Conservation (phyloP, 1,140 invertebrate species). For the Adoxophyes honmai region DNA sequence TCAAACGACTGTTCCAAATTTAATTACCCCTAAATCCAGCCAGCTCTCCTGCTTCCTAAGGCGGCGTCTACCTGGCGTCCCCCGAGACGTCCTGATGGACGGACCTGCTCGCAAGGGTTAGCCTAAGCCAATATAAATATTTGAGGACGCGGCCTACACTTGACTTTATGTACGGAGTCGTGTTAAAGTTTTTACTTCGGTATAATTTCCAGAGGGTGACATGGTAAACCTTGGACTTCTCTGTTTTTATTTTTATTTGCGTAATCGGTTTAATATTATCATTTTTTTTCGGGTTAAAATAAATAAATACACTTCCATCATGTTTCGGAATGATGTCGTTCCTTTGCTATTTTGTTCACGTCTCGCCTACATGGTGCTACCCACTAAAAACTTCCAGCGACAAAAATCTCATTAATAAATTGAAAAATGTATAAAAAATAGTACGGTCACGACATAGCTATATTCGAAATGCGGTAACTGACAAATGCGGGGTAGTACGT, state of each 20-base stretch:
- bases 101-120: constrained; percentile 55
- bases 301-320: no score
- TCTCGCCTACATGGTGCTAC: no score
- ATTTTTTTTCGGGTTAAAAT: no score
- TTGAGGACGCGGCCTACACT: constrained; percentile 43
- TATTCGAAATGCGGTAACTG: constrained; percentile 24
- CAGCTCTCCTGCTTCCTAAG: constrained; percentile 20
- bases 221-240: neutral
- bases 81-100: constrained; percentile 62
- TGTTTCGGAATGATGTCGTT: no score
- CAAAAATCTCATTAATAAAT: no score
- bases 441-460: constrained; percentile 4
- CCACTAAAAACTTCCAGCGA: no score
- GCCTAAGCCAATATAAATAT: constrained; percentile 70
- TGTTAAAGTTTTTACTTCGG: constrained; percentile 12
- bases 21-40: no score
- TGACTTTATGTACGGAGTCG: constrained; percentile 12
- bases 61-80: constrained; percentile 50
- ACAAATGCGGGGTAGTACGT: constrained; percentile 54
- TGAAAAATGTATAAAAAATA: no score
- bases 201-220: neutral
- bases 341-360: no score
- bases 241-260: no score
- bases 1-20: no score
- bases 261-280: no score